Conservation (phyloP, 1,140 invertebrate genomes). For the Nixonia krombeini region DNA sequence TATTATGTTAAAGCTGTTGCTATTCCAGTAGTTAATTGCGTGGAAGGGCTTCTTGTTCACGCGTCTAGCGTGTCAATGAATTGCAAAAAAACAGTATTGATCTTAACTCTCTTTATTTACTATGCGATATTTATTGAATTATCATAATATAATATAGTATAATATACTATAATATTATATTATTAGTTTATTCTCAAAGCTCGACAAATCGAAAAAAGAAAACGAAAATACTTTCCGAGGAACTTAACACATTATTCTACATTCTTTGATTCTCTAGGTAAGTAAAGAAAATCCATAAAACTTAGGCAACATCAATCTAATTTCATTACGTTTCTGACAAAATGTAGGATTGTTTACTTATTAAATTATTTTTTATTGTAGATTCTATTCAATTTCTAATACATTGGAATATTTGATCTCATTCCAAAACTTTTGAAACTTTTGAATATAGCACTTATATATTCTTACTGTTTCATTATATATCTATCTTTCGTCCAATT, state of each 20-base stretch:
- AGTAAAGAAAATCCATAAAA: no score
- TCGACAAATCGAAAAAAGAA: no score
- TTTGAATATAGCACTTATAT: constrained; percentile 4
- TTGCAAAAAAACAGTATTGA: background rate
- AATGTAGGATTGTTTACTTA: no score
- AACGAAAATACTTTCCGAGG: no score
- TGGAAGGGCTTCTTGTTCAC: background rate
- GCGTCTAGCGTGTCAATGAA: background rate
- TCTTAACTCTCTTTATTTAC: no score
- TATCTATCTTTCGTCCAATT: constrained; percentile 17
- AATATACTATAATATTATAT: background rate
- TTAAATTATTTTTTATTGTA: no score
- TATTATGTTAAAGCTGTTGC: constrained; percentile 12
- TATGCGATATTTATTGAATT: background rate
- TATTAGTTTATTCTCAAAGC: no score
- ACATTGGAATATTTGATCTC: constrained; percentile 5
- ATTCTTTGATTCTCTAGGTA: no score
- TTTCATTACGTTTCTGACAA: no score
- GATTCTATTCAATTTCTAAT: background rate
- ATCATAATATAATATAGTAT: background rate
- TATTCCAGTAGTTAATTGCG: constrained; percentile 9
- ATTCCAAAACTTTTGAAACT: constrained; percentile 1
- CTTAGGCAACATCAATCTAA: no score
- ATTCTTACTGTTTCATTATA: constrained; percentile 9
- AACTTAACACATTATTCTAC: no score